A percentile compares a stretch with the other conserved stretches of the same genome.
phyloP scores from a whole-genome alignment of 2,888 invertebrate species.

The Didymodactylos carnosus region DNA sequence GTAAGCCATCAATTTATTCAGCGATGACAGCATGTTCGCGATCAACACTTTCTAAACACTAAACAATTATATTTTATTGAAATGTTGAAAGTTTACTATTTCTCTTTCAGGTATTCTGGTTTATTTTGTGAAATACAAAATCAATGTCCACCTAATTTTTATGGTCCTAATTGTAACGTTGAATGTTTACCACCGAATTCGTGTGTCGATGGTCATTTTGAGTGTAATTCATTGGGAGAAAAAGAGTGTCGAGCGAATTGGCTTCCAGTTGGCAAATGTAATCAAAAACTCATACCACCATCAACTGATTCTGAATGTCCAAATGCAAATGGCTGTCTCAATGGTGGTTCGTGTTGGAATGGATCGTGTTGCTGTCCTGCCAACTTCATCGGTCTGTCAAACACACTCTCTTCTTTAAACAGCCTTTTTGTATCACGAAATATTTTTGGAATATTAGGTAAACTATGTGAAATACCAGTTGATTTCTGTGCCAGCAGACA shows the following conservation, averaged over 20 bases:
- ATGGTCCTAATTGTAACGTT: constrained; percentile 7
- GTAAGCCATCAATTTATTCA: too few species aligned
- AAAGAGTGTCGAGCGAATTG: constrained; percentile 2
- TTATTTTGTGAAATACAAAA: neutral
- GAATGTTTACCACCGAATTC: neutral
- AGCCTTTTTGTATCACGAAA: too few species aligned
- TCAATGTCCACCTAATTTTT: neutral
- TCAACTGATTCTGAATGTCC: neutral
- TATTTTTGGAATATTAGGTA: constrained; percentile 5
- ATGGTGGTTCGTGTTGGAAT: constrained; percentile 4
- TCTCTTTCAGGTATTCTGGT: neutral
- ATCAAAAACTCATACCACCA: constrained; percentile 1
- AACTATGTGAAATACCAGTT: constrained; percentile 10
- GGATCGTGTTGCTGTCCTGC: neutral
- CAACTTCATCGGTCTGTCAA: neutral
- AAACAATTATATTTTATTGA: too few species aligned
- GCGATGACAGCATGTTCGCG: too few species aligned
- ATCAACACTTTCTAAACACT: too few species aligned
- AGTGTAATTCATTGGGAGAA: neutral
- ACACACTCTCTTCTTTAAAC: too few species aligned
- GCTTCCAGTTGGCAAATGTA: constrained; percentile 3
- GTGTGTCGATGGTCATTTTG: constrained; percentile 11
- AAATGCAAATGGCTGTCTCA: neutral
- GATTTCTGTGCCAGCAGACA: constrained; percentile 2
- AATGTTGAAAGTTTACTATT: too few species aligned